Percentiles rank a stretch among this genome's conserved stretches.
Evolutionary conservation across 2,113 vertebrate species (phyloP).

Genomic region (Pitta sordida): DNA sequence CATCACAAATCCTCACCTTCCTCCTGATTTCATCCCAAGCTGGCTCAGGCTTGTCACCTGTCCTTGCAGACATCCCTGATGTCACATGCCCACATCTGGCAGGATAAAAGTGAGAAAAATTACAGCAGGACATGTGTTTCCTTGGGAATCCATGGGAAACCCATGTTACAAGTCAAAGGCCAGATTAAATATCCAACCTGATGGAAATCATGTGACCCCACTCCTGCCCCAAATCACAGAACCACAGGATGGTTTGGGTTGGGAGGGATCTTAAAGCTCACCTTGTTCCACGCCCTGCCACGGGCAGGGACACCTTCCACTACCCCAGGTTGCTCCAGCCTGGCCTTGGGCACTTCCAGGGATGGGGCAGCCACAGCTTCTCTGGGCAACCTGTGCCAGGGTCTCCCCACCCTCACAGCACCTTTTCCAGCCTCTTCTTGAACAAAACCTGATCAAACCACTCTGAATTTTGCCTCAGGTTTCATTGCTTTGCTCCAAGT

Average conservation of each 20-base stretch:
- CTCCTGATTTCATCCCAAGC: not conserved
- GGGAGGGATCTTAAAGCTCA: not conserved
- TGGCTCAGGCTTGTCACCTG: not conserved
- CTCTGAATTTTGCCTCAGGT: not conserved
- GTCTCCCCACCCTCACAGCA: fast-evolving
- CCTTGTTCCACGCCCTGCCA: fast-evolving
- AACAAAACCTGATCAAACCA: not conserved
- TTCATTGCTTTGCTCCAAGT: not conserved
- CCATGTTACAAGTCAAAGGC: not conserved
- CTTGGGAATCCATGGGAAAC: not conserved
- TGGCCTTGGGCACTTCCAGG: not conserved
- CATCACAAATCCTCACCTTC: not conserved
- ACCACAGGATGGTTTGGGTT: not conserved
- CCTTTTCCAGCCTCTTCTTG: not conserved
- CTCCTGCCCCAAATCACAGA: not conserved
- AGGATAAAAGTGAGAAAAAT: not conserved
- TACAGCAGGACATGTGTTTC: not conserved
- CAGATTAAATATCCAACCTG: not conserved
- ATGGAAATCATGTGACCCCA: not conserved
- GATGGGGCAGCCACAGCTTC: not conserved
- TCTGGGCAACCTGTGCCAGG: not conserved
- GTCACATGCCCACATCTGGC: not conserved
- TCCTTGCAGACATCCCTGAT: not conserved
- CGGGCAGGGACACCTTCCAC: not conserved
- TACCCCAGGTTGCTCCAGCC: fast-evolving